These are phyloP conservation scores for Aphis craccivora DNA, from an alignment of 1,140 invertebrate genomes.

Conservation along the genomic window DNA sequence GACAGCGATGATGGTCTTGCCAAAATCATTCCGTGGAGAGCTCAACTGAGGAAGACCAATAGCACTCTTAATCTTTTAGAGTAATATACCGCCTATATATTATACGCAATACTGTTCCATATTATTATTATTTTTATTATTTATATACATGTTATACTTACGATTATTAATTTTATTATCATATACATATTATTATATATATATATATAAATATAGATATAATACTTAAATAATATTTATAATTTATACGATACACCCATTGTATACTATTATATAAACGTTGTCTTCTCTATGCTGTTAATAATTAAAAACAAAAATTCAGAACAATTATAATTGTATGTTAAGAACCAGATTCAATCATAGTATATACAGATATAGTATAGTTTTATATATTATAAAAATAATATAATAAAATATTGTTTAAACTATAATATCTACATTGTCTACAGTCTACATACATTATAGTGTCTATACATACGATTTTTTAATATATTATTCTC, in stretches of 20 bases:
- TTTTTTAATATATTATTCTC: background rate
- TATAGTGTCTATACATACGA: background rate
- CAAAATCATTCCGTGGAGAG: slow-evolving; percentile 84
- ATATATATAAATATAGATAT: background rate
- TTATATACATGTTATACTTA: slow-evolving; percentile 21
- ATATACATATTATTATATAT: background rate
- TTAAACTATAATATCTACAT: background rate
- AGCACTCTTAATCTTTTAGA: slow-evolving; percentile 80
- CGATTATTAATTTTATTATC: slow-evolving; percentile 39
- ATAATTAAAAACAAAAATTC: background rate
- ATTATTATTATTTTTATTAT: slow-evolving; percentile 52
- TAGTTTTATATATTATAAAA: background rate
- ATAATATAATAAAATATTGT: background rate
- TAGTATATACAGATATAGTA: background rate
- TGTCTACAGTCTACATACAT: background rate
- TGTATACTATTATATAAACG: slow-evolving; percentile 2
- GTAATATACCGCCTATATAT: slow-evolving; percentile 62
- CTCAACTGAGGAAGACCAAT: slow-evolving; percentile 86
- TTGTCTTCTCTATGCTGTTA: slow-evolving; percentile 50
- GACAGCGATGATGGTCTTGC: slow-evolving; percentile 69
- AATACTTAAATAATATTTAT: slow-evolving; percentile 21
- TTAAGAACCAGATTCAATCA: background rate
- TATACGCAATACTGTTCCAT: slow-evolving; percentile 27
- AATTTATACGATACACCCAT: slow-evolving; percentile 30
- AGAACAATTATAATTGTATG: background rate